A percentile compares a stretch with the other conserved stretches of the same genome.
These are phyloP conservation scores for Ciconia stormi DNA, from an alignment of 2,113 vertebrate genomes.

Conservation along the genomic window DNA sequence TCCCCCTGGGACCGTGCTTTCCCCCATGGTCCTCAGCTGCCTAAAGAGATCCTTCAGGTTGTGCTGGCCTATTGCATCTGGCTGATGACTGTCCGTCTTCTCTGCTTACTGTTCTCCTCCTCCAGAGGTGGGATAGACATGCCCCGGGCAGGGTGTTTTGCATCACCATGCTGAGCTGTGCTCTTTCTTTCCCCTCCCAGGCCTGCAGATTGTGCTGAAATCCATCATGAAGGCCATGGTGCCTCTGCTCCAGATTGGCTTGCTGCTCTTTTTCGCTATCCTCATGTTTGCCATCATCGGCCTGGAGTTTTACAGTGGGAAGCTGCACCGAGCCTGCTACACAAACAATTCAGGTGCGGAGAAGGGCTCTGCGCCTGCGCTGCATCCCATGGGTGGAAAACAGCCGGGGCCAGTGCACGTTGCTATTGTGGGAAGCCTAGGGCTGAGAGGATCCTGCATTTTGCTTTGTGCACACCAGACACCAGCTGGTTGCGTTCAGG, in stretches of 20 bases:
- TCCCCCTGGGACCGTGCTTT: not conserved
- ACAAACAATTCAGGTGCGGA: conserved; percentile 79
- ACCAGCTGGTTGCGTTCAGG: accelerated
- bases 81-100: not conserved
- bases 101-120: not conserved
- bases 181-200: conserved; percentile 57
- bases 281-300: conserved; percentile 99
- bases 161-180: not conserved
- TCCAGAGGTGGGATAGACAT: not conserved
- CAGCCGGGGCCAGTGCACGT: not conserved
- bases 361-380: not conserved
- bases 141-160: not conserved
- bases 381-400: accelerated
- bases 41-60: not conserved
- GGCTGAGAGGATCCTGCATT: not conserved
- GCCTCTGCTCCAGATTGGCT: conserved; percentile 95
- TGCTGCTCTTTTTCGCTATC: conserved; percentile 97
- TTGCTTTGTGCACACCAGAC: not conserved
- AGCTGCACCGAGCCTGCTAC: conserved; percentile 88
- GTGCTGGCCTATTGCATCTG: not conserved
- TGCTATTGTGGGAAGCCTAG: not conserved
- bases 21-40: not conserved
- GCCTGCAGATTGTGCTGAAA: conserved; percentile 97
- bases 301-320: conserved; percentile 97
- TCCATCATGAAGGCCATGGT: conserved; percentile 99